These are phyloP conservation scores for Connochaetes taurinus DNA, from an alignment of 2,113 vertebrate genomes.

Conservation along the genomic window DNA sequence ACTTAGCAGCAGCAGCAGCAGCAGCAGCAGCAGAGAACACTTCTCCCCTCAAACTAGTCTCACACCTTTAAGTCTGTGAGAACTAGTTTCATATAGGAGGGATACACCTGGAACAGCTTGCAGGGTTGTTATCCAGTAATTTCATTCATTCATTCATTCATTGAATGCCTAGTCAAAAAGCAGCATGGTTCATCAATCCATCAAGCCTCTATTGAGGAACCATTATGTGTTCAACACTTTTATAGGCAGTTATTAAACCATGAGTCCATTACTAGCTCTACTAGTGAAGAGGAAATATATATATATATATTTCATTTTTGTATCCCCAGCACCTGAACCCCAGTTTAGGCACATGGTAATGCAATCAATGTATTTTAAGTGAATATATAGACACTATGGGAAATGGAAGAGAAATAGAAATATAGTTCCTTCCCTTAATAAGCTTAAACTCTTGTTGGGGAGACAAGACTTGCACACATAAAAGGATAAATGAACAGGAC, in stretches of 20 bases:
- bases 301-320: background rate
- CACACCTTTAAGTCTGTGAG: background rate
- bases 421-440: background rate
- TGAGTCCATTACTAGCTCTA: constrained; percentile 26
- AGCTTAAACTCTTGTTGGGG: background rate
- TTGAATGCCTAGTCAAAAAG: background rate
- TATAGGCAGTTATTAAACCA: constrained; percentile 35
- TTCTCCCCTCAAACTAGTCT: background rate
- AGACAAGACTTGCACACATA: background rate
- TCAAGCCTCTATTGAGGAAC: constrained; percentile 24
- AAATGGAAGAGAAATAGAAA: constrained; percentile 32
- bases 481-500: background rate
- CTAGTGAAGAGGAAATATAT: background rate
- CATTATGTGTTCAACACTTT: constrained; percentile 33
- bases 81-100: background rate
- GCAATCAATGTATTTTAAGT: constrained; percentile 17
- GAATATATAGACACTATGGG: background rate
- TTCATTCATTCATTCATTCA: constrained; percentile 23
- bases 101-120: background rate
- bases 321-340: background rate
- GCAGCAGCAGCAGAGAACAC: background rate
- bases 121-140: background rate
- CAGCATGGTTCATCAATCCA: constrained; percentile 5
- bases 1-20: too few species aligned
- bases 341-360: background rate